Conservation (phyloP, 2,888 invertebrate species). For the Amblyjoppa fuscipennis region DNA sequence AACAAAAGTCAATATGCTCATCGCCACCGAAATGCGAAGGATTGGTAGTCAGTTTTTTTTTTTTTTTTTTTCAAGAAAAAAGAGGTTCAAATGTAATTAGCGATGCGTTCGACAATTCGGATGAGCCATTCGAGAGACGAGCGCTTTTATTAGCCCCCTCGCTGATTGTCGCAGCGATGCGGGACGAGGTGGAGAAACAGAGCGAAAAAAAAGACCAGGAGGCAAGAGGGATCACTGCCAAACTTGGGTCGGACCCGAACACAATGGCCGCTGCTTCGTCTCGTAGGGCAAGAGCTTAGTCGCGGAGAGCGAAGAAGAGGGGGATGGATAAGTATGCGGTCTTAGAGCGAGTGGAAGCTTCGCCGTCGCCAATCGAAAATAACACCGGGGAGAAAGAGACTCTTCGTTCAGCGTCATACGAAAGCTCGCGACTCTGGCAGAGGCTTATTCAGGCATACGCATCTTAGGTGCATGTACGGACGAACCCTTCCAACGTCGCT, state of each 20-base stretch:
- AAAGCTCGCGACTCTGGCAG: background rate
- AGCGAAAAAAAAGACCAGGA: slow-evolving; percentile 40
- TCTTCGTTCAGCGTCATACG: slow-evolving; percentile 58
- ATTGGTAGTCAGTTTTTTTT: background rate
- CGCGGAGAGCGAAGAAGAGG: slow-evolving; percentile 35
- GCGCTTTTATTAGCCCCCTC: slow-evolving; percentile 56
- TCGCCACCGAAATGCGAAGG: background rate
- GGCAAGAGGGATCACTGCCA: slow-evolving; percentile 76
- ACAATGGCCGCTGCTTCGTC: slow-evolving; percentile 77
- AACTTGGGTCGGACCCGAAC: slow-evolving; percentile 80
- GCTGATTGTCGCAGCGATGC: slow-evolving; percentile 29
- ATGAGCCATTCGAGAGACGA: background rate
- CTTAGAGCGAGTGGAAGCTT: slow-evolving; percentile 25
- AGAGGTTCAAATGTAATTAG: background rate
- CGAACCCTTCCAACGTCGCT: slow-evolving; percentile 13
- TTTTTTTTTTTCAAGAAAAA: background rate
- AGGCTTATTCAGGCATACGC: background rate
- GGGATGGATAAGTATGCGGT: slow-evolving; percentile 16
- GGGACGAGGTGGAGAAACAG: slow-evolving; percentile 27
- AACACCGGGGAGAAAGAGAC: slow-evolving; percentile 53
- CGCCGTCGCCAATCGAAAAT: slow-evolving; percentile 67
- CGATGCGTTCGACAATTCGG: background rate
- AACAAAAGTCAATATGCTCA: background rate
- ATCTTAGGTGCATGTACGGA: background rate
- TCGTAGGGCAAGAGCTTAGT: slow-evolving; percentile 34